These are phyloP conservation scores for Chirona hameri DNA, from an alignment of 2,888 invertebrate genomes.

Conservation along the genomic window DNA sequence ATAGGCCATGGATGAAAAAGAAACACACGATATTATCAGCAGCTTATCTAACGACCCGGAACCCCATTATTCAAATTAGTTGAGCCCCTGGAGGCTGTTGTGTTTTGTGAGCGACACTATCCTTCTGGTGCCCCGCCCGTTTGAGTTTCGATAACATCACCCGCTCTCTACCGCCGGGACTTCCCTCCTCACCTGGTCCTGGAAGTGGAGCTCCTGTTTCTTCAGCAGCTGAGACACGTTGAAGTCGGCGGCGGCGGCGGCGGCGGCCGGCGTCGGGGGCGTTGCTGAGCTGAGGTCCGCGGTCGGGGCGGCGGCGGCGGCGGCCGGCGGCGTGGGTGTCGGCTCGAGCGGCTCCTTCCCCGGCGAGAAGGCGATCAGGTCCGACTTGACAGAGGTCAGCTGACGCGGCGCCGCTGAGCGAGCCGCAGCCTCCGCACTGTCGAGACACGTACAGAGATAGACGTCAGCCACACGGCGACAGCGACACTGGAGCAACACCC, in stretches of 20 bases:
- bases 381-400: background rate
- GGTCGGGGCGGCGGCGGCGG: background rate
- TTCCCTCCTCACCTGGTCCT: background rate
- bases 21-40: too few species aligned
- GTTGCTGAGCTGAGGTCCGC: background rate
- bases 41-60: too few species aligned
- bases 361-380: conserved; percentile 27
- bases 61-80: too few species aligned
- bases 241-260: background rate
- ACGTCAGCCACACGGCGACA: too few species aligned
- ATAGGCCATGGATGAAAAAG: too few species aligned
- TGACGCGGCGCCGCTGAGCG: background rate
- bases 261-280: background rate
- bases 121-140: too few species aligned
- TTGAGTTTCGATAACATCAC: too few species aligned
- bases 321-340: background rate
- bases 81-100: too few species aligned
- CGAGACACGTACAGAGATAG: too few species aligned
- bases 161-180: too few species aligned
- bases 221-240: background rate
- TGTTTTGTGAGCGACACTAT: too few species aligned
- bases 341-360: background rate
- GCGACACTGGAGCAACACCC: too few species aligned
- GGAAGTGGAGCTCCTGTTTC: background rate
- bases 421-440: background rate